Base-by-base conservation (phyloP, 1,140 invertebrate species). In the Ips typographus region DNA sequence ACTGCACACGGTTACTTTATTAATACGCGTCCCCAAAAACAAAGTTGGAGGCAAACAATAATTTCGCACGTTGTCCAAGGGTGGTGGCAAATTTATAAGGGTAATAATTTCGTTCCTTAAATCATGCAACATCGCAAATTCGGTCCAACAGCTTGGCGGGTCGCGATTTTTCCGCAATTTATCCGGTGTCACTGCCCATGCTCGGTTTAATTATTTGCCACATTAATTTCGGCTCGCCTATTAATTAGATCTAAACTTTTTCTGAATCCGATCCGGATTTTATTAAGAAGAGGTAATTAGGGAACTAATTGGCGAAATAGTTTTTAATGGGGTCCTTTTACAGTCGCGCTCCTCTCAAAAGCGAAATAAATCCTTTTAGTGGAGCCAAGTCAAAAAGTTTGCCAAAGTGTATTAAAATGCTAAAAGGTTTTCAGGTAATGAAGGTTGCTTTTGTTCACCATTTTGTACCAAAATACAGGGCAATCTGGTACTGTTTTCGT, bases 131-230 rank as follows among this genome's bases (percentile, higher is more conserved):
- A 68, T 68, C 56, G 65, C 57, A 68, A 68, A 68, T 68, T 68
- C 47, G 65, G 65, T 53, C 65, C 56, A 68, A 68, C 65, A 68
- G 65, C 65, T 68, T 43, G 65, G 5, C 57, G 38, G 43, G 53
- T 51, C 40, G 58, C 58, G n/a, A 68, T 68, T 68, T 68, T 68
- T 68, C 66, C 44, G 59, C 66, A 68, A 68, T 68, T 68, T 68
- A 68, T 68, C 66, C 58, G 49, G 66, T 62, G 66, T 68, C 66
- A 62, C 66, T 40, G 47, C 37, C 66, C 66, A 68, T 68, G 66
- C 51, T 68, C 59, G 51, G 49, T 62, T 68, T 68, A 68, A 68
- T 68, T 68, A 68, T 68, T 62, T 62, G 58, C 40, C 58, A 62
- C 66, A 68, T 68, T 68, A 68, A 68, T 68, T 68, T 56, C 6